Conservation (phyloP, 2,797 vertebrate species). For the Telmatherina bonti region DNA sequence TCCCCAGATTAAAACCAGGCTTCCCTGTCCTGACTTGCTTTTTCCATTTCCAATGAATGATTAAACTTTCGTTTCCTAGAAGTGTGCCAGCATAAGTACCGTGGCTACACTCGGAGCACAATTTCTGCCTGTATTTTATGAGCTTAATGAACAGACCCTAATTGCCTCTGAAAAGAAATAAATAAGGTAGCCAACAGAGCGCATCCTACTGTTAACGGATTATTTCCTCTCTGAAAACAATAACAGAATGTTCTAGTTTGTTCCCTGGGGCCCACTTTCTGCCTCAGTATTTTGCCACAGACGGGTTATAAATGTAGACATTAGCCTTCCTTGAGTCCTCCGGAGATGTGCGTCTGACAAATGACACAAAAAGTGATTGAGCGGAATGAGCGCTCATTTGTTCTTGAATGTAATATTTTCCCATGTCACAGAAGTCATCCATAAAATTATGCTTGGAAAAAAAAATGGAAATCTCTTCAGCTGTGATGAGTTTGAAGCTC, state of each 20-base stretch:
- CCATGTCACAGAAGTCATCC: conserved; percentile 56
- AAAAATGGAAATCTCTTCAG: conserved; percentile 34
- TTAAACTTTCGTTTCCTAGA: conserved; percentile 74
- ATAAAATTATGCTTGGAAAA: conserved; percentile 49
- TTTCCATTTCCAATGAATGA: conserved; percentile 72
- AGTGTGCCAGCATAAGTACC: conserved; percentile 60
- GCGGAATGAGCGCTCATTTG: conserved; percentile 34
- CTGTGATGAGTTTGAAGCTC: conserved; percentile 63
- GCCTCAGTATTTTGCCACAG: conserved; percentile 42
- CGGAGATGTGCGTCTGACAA: conserved; percentile 40
- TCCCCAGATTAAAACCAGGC: conserved; percentile 64
- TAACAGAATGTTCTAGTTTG: conserved; percentile 67
- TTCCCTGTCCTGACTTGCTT: conserved; percentile 50
- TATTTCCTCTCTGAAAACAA: conserved; percentile 77
- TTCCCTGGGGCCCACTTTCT: conserved; percentile 52
- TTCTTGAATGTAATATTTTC: conserved; percentile 57
- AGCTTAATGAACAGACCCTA: conserved; percentile 72
- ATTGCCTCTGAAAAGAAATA: conserved; percentile 77
- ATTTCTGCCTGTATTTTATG: conserved; percentile 60
- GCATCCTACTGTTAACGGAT: conserved; percentile 72
- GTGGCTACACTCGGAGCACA: conserved; percentile 39
- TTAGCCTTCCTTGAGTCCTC: conserved; percentile 32
- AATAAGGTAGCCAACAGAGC: conserved; percentile 67
- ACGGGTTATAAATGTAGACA: conserved; percentile 47
- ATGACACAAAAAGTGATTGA: conserved; percentile 36